Conservation (phyloP, 1,140 invertebrate species). For the Tetraneura akinire region DNA sequence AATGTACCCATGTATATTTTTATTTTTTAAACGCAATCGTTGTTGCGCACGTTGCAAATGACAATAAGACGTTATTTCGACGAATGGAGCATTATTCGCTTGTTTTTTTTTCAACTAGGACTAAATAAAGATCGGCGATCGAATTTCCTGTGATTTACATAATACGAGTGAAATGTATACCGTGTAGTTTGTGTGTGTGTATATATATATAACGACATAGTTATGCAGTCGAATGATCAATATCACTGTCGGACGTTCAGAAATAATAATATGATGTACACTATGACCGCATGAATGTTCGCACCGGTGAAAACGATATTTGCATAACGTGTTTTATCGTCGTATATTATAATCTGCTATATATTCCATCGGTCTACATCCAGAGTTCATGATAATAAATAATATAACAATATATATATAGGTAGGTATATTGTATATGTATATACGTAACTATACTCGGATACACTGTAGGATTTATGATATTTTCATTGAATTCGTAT, state of each 20-base stretch:
- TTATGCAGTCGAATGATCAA: slow-evolving; percentile 35
- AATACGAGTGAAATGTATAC: slow-evolving; percentile 24
- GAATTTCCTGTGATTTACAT: slow-evolving; percentile 43
- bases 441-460: too few relatives aligned
- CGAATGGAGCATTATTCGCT: background rate
- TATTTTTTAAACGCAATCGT: too few relatives aligned
- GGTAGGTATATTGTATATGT: too few relatives aligned
- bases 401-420: background rate
- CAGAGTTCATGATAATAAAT: slow-evolving; percentile 4
- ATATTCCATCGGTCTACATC: slow-evolving; percentile 17
- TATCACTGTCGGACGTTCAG: slow-evolving; percentile 14
- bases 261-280: slow-evolving; percentile 19
- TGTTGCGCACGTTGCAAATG: too few relatives aligned
- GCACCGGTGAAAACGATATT: slow-evolving; percentile 16
- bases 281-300: background rate
- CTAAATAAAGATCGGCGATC: background rate
- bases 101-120: background rate
- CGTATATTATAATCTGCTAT: background rate
- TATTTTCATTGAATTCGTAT: background rate
- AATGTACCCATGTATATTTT: too few relatives aligned
- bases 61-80: background rate
- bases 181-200: background rate
- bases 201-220: slow-evolving; percentile 36
- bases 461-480: slow-evolving; percentile 1
- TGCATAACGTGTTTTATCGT: slow-evolving; percentile 43